Evolutionary conservation across 2,888 invertebrate genomes (phyloP), one percentile per base, ranked within the genome.

Genomic region (Mamestra brassicae): DNA sequence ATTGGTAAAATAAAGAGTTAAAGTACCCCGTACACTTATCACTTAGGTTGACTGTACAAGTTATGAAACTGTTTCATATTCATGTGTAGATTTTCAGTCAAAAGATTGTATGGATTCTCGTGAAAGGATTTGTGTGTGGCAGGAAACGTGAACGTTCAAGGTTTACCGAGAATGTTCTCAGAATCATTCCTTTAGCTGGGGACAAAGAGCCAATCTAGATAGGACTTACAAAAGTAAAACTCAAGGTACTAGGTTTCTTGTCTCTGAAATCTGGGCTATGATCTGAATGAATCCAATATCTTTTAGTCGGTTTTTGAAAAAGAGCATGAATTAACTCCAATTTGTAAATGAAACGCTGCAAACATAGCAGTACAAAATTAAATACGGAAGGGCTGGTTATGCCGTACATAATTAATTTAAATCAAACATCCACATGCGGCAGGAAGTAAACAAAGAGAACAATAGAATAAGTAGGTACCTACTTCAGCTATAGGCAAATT

Each of bases 61-160:
- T 34, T 45, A 34, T 6, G 15, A 34, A 77, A 77, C 69, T 54
- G 17, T 60, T 76, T 60, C 15, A 13, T 65, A 60, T 60, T 74
- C 13, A 17, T 60, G 13, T 42, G 13, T n/a, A 47, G 36, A 60
- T n/a, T 45, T 52, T 58, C 15, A 52, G 8, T 47, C 15, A n/a
- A 63, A 47, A 64, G 17, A 52, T 63, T 62, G 45, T 47, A 47
- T n/a, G 58, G n/a, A 55, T 42, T 54, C n/a, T 47, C 38, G n/a
- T 58, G n/a, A 64, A 79, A 60, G 58, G 54, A 76, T 71, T 54
- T n/a, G 6, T 55, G 6, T 55, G 45, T 78, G 36, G 38, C 11
- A 38, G 13, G 10, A 64, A 47, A 50, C n/a, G 38, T 60, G n/a
- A 10, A 42, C 17, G 5, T n/a, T 60, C 42, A 64, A 60, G 38